phyloP scores from a whole-genome alignment of 2,888 invertebrate genomes.

The Orthonevra nobilis region DNA sequence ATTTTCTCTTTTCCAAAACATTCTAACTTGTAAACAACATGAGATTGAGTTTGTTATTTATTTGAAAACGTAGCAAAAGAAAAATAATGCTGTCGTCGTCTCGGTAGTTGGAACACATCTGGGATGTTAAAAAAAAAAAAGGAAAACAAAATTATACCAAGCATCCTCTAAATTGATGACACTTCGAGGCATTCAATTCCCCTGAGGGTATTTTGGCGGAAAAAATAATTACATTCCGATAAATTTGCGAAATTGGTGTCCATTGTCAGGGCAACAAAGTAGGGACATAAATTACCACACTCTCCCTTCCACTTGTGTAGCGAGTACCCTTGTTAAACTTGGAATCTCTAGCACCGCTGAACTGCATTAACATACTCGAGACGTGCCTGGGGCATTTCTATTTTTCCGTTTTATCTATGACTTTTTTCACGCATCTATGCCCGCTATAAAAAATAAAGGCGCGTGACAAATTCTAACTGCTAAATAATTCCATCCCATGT shows the following conservation, averaged over 20 bases:
- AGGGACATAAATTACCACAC: constrained; percentile 32
- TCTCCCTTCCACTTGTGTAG: constrained; percentile 28
- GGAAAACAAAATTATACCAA: constrained; percentile 25
- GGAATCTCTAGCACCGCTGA: constrained; percentile 1
- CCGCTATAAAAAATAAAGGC: constrained; percentile 36
- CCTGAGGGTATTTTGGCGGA: constrained; percentile 21
- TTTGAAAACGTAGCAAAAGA: no score
- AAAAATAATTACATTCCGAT: constrained; percentile 27
- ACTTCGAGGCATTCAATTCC: constrained; percentile 28
- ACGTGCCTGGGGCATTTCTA: constrained; percentile 23
- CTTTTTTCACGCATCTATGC: neutral
- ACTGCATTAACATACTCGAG: constrained; percentile 38
- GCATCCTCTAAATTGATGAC: constrained; percentile 55
- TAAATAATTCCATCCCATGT: constrained; percentile 41
- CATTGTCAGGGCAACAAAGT: constrained; percentile 1
- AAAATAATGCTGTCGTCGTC: no score
- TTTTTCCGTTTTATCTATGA: constrained; percentile 7
- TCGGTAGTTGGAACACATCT: constrained; percentile 53
- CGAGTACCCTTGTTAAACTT: constrained; percentile 4
- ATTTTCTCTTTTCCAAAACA: constrained; percentile 15
- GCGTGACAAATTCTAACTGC: constrained; percentile 62
- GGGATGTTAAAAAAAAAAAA: constrained; percentile 43
- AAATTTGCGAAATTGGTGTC: constrained; percentile 34
- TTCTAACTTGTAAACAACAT: constrained; percentile 5
- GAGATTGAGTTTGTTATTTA: constrained; percentile 35